phyloP scores from a whole-genome alignment of 2,888 invertebrate species.

The Ophraella communa region DNA sequence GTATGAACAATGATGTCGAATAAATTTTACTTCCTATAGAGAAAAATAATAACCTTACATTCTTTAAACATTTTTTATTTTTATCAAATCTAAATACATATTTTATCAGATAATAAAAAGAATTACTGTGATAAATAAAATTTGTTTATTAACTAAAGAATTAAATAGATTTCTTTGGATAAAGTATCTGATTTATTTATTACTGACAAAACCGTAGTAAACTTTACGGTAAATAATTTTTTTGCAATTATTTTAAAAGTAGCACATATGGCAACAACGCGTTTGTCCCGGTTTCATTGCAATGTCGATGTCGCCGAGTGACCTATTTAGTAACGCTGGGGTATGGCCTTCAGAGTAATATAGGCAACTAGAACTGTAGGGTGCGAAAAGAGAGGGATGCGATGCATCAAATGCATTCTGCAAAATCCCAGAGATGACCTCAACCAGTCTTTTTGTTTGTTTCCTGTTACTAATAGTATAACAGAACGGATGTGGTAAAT shows the following conservation, averaged over 20 bases:
- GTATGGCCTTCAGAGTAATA: conserved; percentile 12
- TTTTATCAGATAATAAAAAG: no score
- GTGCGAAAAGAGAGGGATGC: background rate
- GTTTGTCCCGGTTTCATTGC: conserved; percentile 11
- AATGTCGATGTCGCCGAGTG: conserved; percentile 11
- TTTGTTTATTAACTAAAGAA: no score
- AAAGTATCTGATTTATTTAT: no score
- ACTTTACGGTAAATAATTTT: background rate
- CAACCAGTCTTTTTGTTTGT: conserved; percentile 17
- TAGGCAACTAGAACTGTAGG: background rate
- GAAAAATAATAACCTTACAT: no score
- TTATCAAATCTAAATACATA: no score
- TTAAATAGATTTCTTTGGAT: no score
- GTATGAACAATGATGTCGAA: background rate
- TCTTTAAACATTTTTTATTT: no score
- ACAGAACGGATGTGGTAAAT: background rate
- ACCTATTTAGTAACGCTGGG: conserved; percentile 13
- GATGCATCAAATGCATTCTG: conserved; percentile 23
- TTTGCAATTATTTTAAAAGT: no score
- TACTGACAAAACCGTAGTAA: no score
- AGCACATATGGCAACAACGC: background rate
- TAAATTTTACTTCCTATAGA: no score
- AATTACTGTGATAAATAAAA: no score
- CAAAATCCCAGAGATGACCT: conserved; percentile 18
- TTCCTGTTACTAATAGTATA: background rate